Evolutionary conservation across 2,797 vertebrate species (phyloP).

Genomic region (Tragelaphus oryx): DNA sequence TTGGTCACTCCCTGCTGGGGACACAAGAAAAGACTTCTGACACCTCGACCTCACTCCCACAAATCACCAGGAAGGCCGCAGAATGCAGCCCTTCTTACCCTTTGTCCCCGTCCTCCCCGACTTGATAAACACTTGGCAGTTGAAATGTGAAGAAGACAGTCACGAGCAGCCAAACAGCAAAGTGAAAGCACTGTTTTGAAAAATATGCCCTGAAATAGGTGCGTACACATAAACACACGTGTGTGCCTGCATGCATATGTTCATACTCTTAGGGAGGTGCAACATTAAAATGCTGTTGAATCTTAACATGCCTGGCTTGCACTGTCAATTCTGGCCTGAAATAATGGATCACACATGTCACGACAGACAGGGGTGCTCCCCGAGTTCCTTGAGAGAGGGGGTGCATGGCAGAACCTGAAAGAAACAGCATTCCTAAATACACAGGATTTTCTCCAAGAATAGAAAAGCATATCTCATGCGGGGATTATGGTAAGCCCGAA

Average conservation of each 20-base stretch:
- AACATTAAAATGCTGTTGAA: background rate
- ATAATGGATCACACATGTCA: background rate
- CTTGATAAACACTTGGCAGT: background rate
- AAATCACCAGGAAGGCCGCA: background rate
- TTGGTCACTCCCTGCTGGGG: constrained; percentile 34
- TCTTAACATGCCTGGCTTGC: rapidly evolving
- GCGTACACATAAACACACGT: background rate
- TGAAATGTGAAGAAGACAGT: constrained; percentile 8
- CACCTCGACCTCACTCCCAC: background rate
- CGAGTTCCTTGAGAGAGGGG: constrained; percentile 18
- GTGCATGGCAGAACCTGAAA: background rate
- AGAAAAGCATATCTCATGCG: background rate
- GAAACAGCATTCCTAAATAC: background rate
- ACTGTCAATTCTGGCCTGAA: background rate
- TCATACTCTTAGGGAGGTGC: background rate
- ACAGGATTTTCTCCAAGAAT: constrained; percentile 37
- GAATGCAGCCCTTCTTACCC: background rate
- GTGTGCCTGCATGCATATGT: background rate
- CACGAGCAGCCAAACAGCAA: background rate
- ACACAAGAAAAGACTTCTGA: constrained; percentile 41
- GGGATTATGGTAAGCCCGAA: constrained; percentile 29
- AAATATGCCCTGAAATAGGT: background rate
- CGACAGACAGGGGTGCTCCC: constrained; percentile 59
- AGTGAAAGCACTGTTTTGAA: background rate
- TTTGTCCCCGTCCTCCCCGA: background rate